phyloP scores from a whole-genome alignment of 2,888 invertebrate species.

The Hetaerina titia region DNA sequence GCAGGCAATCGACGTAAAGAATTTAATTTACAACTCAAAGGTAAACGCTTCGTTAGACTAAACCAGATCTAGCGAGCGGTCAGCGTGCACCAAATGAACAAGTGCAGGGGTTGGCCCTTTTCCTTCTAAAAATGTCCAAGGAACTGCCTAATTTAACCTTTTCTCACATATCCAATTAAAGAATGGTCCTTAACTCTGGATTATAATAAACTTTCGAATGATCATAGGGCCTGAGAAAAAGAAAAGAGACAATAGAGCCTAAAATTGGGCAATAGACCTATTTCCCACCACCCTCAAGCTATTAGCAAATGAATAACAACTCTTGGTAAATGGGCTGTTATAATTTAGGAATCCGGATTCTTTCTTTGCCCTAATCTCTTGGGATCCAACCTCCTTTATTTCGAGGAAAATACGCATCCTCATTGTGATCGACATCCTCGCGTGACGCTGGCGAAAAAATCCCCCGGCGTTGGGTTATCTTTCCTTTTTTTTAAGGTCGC shows the following conservation, averaged over 20 bases:
- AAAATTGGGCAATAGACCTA: background rate
- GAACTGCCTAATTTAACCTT: background rate
- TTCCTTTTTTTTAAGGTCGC: constrained; percentile 1
- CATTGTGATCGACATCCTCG: background rate
- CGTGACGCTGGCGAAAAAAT: background rate
- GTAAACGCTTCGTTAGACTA: no score
- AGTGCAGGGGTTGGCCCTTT: no score
- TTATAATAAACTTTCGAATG: background rate
- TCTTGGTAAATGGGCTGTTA: background rate
- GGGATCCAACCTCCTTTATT: background rate
- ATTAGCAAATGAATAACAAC: background rate
- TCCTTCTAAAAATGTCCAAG: no score
- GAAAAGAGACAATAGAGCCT: background rate
- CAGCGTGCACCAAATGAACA: no score
- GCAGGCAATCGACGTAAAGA: no score
- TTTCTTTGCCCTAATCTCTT: background rate
- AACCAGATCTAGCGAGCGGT: no score
- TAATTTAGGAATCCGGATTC: background rate
- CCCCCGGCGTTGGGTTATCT: background rate
- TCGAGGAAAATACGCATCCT: background rate
- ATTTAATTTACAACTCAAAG: no score
- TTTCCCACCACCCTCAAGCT: background rate
- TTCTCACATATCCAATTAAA: background rate
- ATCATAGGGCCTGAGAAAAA: background rate
- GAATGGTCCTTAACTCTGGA: background rate